Evolutionary conservation across 1,140 invertebrate genomes (phyloP).

Genomic region (Tetraneura akinire): DNA sequence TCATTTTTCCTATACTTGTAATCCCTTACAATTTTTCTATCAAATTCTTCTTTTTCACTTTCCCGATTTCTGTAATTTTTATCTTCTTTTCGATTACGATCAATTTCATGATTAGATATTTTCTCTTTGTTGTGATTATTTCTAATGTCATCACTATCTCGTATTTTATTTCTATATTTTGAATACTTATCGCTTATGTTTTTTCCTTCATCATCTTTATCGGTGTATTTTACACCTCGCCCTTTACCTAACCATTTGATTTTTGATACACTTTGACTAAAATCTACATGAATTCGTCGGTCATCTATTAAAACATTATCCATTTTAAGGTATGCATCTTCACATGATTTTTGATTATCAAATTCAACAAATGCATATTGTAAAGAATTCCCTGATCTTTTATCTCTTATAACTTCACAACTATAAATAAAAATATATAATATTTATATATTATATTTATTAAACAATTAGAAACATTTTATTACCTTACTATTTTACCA

Average conservation of each 20-base stretch:
- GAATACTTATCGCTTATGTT: conserved; percentile 45
- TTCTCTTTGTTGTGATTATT: background rate
- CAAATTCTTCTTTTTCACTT: conserved; percentile 51
- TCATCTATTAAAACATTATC: conserved; percentile 99
- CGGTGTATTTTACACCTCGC: conserved; percentile 65
- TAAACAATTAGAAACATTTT: background rate
- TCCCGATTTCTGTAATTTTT: conserved; percentile 4
- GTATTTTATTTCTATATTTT: conserved; percentile 19
- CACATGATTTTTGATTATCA: conserved; percentile 90
- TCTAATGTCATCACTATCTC: background rate
- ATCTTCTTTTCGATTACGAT: background rate
- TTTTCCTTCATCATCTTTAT: conserved; percentile 52
- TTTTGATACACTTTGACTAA: conserved; percentile 97
- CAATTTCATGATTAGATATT: background rate
- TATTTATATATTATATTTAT: background rate
- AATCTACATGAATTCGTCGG: conserved; percentile 97
- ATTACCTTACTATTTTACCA: conserved; percentile 81
- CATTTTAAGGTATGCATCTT: conserved; percentile 99
- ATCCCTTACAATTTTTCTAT: too few relatives aligned
- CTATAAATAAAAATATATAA: conserved; percentile 58
- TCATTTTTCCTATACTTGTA: conserved; percentile 32
- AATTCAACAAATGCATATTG: conserved; percentile 99
- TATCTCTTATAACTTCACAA: conserved; percentile 97
- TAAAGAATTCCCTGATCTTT: conserved; percentile 88
- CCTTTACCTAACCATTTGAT: conserved; percentile 86